Evolutionary conservation across 2,113 vertebrate species (phyloP), one percentile per base, ranked within the genome.

Genomic region (Thalassoma bifasciatum): DNA sequence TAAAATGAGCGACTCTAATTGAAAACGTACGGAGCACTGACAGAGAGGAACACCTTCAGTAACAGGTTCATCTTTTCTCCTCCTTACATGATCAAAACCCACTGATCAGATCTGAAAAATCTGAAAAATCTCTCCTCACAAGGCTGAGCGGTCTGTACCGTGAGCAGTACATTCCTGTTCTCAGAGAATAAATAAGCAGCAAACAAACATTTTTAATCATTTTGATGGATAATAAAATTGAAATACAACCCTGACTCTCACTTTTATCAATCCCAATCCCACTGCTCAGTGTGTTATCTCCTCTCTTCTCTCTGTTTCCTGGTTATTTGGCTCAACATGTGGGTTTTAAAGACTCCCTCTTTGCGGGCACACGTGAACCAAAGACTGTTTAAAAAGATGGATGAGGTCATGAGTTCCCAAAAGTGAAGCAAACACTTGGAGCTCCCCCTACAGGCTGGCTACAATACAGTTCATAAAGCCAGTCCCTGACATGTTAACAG

Each of bases 241-340:
- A 66, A 70, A 72, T 49, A 50, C 64, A 74, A 66, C 14, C 67
- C 12, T 17, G 69, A 42, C 40, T 42, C 16, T 46, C 44, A 46
- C 44, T 58, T 47, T 17, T 63, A 10, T 74, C 51, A 42, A 36
- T 61, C 67, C 59, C 17, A 57, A 64, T 69, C 40, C 38, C 40
- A 44, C 54, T 1, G 5, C 7, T 34, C 0, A 70, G 24, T 13
- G 22, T 37, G 26, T 56, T 14, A 7, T 56, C 54, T 46, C 38
- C 52, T 40, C 17, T 36, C 22, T 24, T 19, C 47, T 82, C 52
- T 59, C 46, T 51, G 47, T 72, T 13, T 54, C 66, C 17, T 46
- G 6, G 52, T 56, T 47, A 75, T 90, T 90, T 88, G 86, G 76
- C 68, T 88, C 71, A 67, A 83, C 81, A 79, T 30, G 63, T 77